Evolutionary conservation across 2,888 invertebrate genomes (phyloP).

Genomic region (Melitaea athalia): DNA sequence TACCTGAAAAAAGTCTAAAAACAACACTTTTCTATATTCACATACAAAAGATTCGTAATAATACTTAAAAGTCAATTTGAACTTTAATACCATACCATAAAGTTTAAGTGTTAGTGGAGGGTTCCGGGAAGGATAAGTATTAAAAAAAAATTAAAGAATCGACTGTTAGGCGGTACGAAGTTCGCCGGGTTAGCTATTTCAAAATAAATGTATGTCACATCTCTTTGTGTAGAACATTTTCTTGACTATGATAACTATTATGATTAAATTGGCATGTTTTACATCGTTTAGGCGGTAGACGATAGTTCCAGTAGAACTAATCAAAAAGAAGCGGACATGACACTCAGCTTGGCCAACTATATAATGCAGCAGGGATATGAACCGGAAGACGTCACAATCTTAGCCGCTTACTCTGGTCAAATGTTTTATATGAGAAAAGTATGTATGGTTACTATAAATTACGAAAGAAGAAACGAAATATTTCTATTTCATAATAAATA

Average conservation of each 20-base stretch:
- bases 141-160: too few species aligned
- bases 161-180: too few species aligned
- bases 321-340: constrained; percentile 83
- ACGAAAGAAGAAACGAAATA: background rate
- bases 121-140: too few species aligned
- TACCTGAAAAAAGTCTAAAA: too few species aligned
- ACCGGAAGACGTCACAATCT: constrained; percentile 86
- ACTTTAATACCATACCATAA: too few species aligned
- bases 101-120: too few species aligned
- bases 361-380: constrained; percentile 85
- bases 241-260: background rate
- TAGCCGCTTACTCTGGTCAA: constrained; percentile 88
- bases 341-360: constrained; percentile 83
- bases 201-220: too few species aligned
- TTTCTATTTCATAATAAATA: too few species aligned
- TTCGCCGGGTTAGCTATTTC: too few species aligned
- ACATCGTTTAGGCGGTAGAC: constrained; percentile 52
- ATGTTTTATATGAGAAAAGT: constrained; percentile 83
- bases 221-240: background rate
- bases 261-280: background rate
- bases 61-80: too few species aligned
- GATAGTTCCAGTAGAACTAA: constrained; percentile 83
- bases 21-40: too few species aligned
- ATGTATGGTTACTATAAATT: background rate
- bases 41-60: too few species aligned